Evolutionary conservation across 2,113 vertebrate genomes (phyloP).

Genomic region (Prinia subflava): DNA sequence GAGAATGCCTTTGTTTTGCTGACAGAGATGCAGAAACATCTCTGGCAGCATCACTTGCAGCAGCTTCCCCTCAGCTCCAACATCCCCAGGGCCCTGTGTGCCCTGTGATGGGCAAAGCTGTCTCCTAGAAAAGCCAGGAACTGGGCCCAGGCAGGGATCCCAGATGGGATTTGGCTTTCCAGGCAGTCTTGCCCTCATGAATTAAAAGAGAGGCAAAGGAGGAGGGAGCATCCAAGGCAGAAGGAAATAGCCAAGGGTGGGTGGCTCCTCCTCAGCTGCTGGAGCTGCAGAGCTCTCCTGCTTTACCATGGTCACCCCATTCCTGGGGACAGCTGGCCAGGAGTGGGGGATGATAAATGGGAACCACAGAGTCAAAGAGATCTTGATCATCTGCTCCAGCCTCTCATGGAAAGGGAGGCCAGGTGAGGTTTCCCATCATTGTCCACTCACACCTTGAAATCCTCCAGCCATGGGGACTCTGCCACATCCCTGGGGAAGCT

Average conservation of each 20-base stretch:
- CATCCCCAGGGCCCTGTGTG: fast-evolving
- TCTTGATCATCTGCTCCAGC: not conserved
- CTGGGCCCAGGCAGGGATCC: not conserved
- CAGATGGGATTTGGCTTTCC: not conserved
- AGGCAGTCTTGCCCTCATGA: not conserved
- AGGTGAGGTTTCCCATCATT: not conserved
- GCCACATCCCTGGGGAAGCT: not conserved
- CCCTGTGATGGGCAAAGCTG: not conserved
- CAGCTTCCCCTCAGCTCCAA: not conserved
- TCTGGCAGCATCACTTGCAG: not conserved
- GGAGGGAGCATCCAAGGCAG: not conserved
- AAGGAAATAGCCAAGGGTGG: not conserved
- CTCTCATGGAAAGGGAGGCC: not conserved
- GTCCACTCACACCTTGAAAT: not conserved
- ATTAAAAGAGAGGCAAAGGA: not conserved
- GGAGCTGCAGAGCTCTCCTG: not conserved
- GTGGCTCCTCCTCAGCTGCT: not conserved
- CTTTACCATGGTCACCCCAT: too few relatives aligned
- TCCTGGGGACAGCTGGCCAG: not conserved
- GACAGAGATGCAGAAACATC: not conserved
- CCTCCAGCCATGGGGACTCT: not conserved
- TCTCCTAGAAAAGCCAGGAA: not conserved
- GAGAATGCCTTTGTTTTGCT: not conserved
- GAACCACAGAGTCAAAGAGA: not conserved
- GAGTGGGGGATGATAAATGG: not conserved